phyloP scores from a whole-genome alignment of 2,797 vertebrate genomes.

The Sardinella longiceps region DNA sequence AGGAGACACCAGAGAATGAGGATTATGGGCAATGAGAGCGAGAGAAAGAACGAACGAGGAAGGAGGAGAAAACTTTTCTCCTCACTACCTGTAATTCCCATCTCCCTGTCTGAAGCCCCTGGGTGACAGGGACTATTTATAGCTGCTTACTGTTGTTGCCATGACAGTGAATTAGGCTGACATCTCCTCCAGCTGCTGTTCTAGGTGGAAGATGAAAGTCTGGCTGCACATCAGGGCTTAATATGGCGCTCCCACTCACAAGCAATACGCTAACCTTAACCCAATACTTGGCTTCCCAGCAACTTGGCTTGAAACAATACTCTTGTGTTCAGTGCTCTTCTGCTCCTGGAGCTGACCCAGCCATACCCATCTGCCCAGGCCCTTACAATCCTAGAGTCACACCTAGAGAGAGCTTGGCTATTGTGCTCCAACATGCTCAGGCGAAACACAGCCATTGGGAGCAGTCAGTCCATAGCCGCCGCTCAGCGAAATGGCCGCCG shows the following conservation, averaged over 20 bases:
- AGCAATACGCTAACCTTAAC: neutral
- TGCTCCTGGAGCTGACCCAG: neutral
- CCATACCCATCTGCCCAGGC: neutral
- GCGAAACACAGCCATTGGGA: neutral
- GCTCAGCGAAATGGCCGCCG: neutral
- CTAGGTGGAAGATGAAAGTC: slow-evolving; percentile 23
- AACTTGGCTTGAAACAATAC: neutral
- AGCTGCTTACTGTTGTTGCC: slow-evolving; percentile 62
- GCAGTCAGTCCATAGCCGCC: neutral
- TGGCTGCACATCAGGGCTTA: slow-evolving; percentile 8
- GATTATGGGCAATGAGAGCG: neutral
- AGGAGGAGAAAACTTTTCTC: slow-evolving; percentile 32
- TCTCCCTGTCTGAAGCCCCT: slow-evolving; percentile 44
- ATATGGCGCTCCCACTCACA: neutral
- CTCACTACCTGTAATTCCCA: slow-evolving; percentile 43
- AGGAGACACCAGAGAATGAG: slow-evolving; percentile 33
- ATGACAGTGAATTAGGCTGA: slow-evolving; percentile 59
- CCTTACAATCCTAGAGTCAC: neutral
- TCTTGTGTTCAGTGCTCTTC: neutral
- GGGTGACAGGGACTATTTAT: slow-evolving; percentile 48
- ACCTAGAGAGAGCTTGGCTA: neutral
- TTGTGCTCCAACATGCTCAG: neutral
- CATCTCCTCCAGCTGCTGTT: slow-evolving; percentile 50
- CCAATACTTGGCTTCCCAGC: neutral
- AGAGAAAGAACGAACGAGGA: slow-evolving; percentile 6